phyloP scores from a whole-genome alignment of 2,797 vertebrate species.

The Poeciliopsis infans region DNA sequence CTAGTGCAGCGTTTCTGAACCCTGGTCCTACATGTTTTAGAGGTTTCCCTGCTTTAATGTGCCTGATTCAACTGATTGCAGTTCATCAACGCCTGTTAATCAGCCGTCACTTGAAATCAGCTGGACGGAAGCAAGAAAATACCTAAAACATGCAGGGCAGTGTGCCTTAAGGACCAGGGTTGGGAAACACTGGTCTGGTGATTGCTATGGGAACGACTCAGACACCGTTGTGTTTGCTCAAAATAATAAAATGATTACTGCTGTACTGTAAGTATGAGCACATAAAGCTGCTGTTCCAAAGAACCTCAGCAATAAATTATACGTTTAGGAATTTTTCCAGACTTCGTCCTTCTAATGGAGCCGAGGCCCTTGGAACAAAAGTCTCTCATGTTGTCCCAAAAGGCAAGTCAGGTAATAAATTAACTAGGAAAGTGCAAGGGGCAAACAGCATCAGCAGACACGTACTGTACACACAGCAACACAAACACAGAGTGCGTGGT shows the following conservation, averaged over 20 bases:
- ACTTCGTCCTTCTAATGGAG: neutral
- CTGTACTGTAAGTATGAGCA: constrained; percentile 12
- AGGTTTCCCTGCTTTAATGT: too few relatives aligned
- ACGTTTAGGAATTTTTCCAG: neutral
- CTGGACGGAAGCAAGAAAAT: too few relatives aligned
- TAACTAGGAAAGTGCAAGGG: neutral
- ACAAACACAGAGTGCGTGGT: neutral
- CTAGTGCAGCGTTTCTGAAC: too few relatives aligned
- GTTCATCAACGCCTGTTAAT: too few relatives aligned
- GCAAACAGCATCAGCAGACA: neutral
- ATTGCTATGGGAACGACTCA: neutral
- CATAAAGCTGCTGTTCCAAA: neutral
- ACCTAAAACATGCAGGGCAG: too few relatives aligned
- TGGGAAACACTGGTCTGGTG: neutral
- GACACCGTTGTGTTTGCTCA: neutral
- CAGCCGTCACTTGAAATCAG: too few relatives aligned
- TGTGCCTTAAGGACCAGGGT: too few relatives aligned
- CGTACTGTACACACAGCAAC: neutral
- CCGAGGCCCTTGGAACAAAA: neutral
- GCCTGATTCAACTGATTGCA: too few relatives aligned
- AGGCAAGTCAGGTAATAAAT: constrained; percentile 5
- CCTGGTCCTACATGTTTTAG: too few relatives aligned
- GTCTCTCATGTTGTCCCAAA: constrained; percentile 5
- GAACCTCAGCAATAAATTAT: neutral
- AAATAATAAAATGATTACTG: neutral